Evolutionary conservation across 2,113 vertebrate species (phyloP).

Genomic region (Rhinopomastus cyanomelas): DNA sequence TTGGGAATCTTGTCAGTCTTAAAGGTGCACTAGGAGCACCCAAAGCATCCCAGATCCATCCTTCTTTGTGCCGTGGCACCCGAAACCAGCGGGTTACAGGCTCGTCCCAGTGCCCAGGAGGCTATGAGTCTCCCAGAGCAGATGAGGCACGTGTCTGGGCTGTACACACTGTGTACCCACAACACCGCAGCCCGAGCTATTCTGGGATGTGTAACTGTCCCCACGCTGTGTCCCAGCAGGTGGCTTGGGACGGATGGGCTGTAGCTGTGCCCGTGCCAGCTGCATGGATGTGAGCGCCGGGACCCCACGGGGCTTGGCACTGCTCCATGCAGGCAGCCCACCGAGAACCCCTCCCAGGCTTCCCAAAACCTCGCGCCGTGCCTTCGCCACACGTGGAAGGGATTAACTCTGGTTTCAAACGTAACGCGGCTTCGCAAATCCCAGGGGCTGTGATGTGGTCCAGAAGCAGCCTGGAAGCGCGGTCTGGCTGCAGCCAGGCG

Average conservation of each 20-base stretch:
- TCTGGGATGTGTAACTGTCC: background rate
- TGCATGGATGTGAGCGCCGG: accelerated
- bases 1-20: background rate
- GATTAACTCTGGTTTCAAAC: background rate
- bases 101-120: background rate
- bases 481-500: background rate
- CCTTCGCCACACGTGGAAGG: background rate
- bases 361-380: accelerated
- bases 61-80: background rate
- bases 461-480: background rate
- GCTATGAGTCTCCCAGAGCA: accelerated
- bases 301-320: background rate
- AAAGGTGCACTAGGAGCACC: background rate
- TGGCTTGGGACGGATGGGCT: background rate
- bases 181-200: background rate
- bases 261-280: background rate
- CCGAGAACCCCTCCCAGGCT: background rate
- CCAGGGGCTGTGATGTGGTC: background rate
- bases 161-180: accelerated
- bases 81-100: accelerated
- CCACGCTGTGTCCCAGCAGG: background rate
- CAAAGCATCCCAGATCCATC: background rate
- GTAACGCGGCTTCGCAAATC: background rate
- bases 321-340: background rate
- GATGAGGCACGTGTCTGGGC: background rate